Percentiles rank a stretch among this genome's conserved stretches.
phyloP scores from a whole-genome alignment of 2,113 vertebrate species.

The Odocoileus virginianus region DNA sequence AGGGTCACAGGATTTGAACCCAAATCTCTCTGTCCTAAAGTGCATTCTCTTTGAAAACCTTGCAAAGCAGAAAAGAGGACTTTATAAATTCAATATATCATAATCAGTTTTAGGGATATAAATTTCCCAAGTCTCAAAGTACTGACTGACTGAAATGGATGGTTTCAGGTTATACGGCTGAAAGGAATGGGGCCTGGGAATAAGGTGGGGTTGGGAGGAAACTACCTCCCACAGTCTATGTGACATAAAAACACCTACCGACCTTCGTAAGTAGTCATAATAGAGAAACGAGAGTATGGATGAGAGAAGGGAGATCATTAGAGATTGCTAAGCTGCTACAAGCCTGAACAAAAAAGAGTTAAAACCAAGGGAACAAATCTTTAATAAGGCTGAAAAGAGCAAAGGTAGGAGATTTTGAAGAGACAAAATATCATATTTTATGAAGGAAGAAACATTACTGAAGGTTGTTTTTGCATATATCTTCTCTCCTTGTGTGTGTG shows the following conservation, averaged over 20 bases:
- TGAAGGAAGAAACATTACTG: not conserved
- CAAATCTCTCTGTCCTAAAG: not conserved
- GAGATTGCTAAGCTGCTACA: not conserved
- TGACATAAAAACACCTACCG: not conserved
- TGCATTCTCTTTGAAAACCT: constrained; percentile 15
- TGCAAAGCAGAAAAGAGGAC: not conserved
- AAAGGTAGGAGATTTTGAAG: constrained; percentile 26
- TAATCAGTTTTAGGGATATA: not conserved
- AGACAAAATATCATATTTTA: not conserved
- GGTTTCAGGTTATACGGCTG: not conserved
- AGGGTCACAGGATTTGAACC: not conserved
- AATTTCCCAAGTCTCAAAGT: not conserved
- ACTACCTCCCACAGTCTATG: not conserved
- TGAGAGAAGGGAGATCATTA: not conserved
- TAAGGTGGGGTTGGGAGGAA: not conserved
- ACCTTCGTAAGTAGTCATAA: not conserved
- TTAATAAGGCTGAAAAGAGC: not conserved
- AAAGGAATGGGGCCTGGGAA: not conserved
- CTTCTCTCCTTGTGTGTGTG: not conserved
- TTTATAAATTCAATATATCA: constrained; percentile 3
- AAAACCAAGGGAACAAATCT: constrained; percentile 21
- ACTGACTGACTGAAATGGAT: not conserved
- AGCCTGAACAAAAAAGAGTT: not conserved
- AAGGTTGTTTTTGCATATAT: not conserved
- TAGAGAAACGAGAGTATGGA: not conserved